phyloP scores from a whole-genome alignment of 1,140 invertebrate species.

The Bombus waltoni region DNA sequence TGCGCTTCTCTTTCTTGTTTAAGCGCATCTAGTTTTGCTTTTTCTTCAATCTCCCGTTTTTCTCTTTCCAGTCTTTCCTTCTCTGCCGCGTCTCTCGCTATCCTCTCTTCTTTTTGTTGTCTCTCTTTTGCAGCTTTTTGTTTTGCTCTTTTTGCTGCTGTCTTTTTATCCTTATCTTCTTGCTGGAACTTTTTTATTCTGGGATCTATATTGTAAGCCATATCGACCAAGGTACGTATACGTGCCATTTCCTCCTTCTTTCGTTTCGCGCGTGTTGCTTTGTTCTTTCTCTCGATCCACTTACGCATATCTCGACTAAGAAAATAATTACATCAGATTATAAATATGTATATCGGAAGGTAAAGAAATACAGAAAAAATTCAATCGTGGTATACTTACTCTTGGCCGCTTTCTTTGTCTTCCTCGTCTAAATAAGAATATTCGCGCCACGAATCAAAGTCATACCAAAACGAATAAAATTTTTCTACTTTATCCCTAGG shows the following conservation, averaged over 20 bases:
- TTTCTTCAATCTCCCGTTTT: conserved; percentile 91
- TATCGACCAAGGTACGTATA: conserved; percentile 94
- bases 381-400: conserved; percentile 76
- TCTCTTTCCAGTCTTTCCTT: conserved; percentile 89
- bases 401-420: conserved; percentile 98
- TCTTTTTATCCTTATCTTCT: conserved; percentile 96
- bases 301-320: conserved; percentile 93
- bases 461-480: conserved; percentile 97
- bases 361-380: not conserved
- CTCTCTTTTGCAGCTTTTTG: conserved; percentile 93
- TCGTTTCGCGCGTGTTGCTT: conserved; percentile 92
- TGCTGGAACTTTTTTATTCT: conserved; percentile 96
- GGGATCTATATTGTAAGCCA: conserved; percentile 97
- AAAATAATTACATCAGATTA: conserved; percentile 62
- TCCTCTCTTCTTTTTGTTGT: conserved; percentile 91
- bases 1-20: conserved; percentile 94
- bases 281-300: conserved; percentile 99
- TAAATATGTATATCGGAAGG: not conserved
- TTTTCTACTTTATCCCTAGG: conserved; percentile 90
- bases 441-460: conserved; percentile 99
- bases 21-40: conserved; percentile 89
- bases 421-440: conserved; percentile 99
- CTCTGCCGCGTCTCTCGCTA: conserved; percentile 87
- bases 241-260: conserved; percentile 98
- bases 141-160: conserved; percentile 94